These are phyloP conservation scores for Lucifuga dentata DNA, from an alignment of 2,113 vertebrate species.

Conservation along the genomic window DNA sequence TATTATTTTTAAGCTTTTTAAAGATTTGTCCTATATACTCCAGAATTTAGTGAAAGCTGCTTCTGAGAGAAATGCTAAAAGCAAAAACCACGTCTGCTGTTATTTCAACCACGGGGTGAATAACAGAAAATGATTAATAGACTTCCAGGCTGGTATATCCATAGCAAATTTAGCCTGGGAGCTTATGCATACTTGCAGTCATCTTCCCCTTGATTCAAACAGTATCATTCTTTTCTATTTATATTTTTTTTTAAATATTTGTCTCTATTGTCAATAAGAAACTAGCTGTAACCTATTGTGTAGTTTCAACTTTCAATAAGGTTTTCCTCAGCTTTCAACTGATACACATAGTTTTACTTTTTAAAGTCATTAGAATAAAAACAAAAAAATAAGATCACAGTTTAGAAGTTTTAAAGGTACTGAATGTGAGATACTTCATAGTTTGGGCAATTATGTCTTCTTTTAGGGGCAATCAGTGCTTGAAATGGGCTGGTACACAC, in stretches of 20 bases:
- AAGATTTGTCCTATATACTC: slow-evolving; percentile 26
- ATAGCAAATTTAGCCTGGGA: slow-evolving; percentile 26
- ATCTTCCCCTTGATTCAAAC: slow-evolving; percentile 6
- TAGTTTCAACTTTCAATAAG: too few relatives aligned
- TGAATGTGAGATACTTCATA: too few relatives aligned
- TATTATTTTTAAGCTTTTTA: slow-evolving; percentile 54
- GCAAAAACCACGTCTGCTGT: slow-evolving; percentile 66
- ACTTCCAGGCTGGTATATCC: slow-evolving; percentile 19
- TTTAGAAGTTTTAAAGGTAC: too few relatives aligned
- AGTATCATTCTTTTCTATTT: background rate
- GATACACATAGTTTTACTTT: too few relatives aligned
- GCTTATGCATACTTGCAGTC: slow-evolving; percentile 1
- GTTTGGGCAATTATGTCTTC: too few relatives aligned
- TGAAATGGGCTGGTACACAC: too few relatives aligned
- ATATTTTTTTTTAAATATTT: background rate
- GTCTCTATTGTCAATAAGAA: background rate
- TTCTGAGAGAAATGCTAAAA: slow-evolving; percentile 61
- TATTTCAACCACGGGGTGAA: slow-evolving; percentile 46
- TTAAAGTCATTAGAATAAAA: too few relatives aligned
- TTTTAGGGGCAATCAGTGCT: too few relatives aligned
- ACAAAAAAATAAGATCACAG: too few relatives aligned
- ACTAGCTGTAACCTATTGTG: too few relatives aligned
- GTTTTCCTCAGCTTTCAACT: too few relatives aligned
- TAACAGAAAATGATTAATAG: slow-evolving; percentile 19
- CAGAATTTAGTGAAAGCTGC: slow-evolving; percentile 55